Base-by-base conservation (phyloP, 2,888 invertebrate genomes). In the Esperia sulphurella region DNA sequence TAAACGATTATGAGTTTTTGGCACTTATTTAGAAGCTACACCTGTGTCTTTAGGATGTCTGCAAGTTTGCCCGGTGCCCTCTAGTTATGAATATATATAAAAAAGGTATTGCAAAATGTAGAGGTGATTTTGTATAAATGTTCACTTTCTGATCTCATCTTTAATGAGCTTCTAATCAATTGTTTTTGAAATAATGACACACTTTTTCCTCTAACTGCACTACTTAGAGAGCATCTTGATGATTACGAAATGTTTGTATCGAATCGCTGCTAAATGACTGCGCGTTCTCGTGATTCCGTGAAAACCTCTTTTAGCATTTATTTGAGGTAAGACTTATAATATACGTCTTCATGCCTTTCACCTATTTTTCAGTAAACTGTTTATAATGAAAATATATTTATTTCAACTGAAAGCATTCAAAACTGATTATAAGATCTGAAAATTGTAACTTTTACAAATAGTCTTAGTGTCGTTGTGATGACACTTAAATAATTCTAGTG, bases 221-320 rank as follows among this genome's bases (percentile, higher is more conserved):
- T 8, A 43, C 46, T 48, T 45, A 46, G 30, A 12, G 29, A 31
- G 8, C 12, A 46, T 46, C 12, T 33, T 41, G 55, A 57, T 61
- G 61, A 61, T 61, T 58, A 61, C 58, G 52, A 64, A 66, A 61
- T 61, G 51, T 58, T 55, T 48, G 61, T 59, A 63, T 61, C 58
- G 57, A 53, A 68, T 61, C 55, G 53, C 54, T 53, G 56, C 55
- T 61, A 63, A 66, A 59, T 56, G 51, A 60, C 54, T 63, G n/a
- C 38, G n/a, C 38, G 45, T 39, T 45, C 38, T 45, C 38, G 45
- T 13, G 38, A 45, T 39, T 38, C 29, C 28, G 21, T 21, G 3
- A 21, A 21, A 21, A 3, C 21, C 2, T 21, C 21, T 21, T 21
- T 21, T 21, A 21, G 21, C 21, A 21, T 21, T 21, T 21, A 21